Base-by-base conservation (phyloP, 2,888 invertebrate species). In the Yponomeuta sedellus region DNA sequence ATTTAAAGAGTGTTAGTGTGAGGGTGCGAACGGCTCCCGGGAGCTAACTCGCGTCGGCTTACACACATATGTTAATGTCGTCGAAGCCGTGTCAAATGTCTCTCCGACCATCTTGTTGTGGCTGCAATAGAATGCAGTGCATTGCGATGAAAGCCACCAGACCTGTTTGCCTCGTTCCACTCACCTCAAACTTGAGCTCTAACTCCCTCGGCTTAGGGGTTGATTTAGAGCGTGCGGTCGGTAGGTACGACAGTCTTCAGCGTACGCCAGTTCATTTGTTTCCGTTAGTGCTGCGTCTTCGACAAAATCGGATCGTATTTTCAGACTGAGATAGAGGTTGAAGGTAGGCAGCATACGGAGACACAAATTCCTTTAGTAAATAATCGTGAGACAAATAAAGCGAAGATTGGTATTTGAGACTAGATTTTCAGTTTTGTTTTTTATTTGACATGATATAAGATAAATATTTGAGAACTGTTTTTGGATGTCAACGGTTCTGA, bases 51-150 rank as follows among this genome's bases (percentile, higher is more conserved):
- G 73, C 77, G 77, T 75, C 73, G 75, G 77, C 80, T 81, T 81
- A 79, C 79, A 78, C 75, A 80, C 77, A 78, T 82, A 82, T 83
- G 77, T 75, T 83, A 84, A 83, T 83, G 82, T 84, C 79, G 80
- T 72, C 77, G 79, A 77, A 77, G 79, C 85, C 83, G 85, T 88
- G 88, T 89, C 88, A 88, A 86, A 86, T 89, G 86, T 88, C 88
- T 83, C 81, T 77, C 77, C 78, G 76, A 78, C 77, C 80, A 82
- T 80, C 79, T 82, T 79, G 82, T 78, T 82, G 83, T 74, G 81
- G 81, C 84, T 80, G 83, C 87, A 83, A 86, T 85, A 87, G 85
- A 86, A 87, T 87, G 87, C 82, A 74, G 82, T 79, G 77, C 75
- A 77, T 73, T 77, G 77, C 82, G 79, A 82, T 83, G 81, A 86